These are phyloP conservation scores for Hermodice carunculata DNA, from an alignment of 2,888 invertebrate genomes.

Conservation along the genomic window DNA sequence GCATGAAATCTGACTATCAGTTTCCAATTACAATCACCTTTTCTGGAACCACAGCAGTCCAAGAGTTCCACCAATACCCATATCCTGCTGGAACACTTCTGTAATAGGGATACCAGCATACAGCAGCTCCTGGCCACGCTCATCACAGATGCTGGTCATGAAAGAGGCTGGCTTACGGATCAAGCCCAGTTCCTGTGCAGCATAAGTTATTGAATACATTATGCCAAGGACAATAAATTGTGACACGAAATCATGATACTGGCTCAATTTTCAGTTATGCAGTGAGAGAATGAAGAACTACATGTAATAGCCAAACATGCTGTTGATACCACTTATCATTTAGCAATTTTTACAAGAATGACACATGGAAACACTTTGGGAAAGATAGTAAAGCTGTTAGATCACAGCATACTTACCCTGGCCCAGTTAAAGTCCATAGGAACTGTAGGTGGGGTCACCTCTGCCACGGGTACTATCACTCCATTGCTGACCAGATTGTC, in stretches of 20 bases:
- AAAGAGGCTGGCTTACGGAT: constrained; percentile 99
- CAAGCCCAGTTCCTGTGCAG: constrained; percentile 87
- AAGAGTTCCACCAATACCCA: constrained; percentile 98
- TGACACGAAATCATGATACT: no score
- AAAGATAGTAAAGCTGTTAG: background rate
- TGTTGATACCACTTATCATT: no score
- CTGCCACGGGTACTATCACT: constrained; percentile 87
- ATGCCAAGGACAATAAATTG: no score
- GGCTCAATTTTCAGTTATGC: no score
- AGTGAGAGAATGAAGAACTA: no score
- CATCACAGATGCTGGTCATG: constrained; percentile 99
- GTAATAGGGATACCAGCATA: constrained; percentile 93
- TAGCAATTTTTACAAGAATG: no score
- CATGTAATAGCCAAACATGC: no score
- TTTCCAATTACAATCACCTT: no score
- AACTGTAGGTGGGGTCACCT: constrained; percentile 98
- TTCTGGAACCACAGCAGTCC: constrained; percentile 99
- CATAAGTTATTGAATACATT: no score
- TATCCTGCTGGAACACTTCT: constrained; percentile 89
- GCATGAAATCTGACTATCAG: no score
- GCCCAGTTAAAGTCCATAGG: constrained; percentile 99
- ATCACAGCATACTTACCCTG: constrained; percentile 73
- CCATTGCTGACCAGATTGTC: constrained; percentile 82
- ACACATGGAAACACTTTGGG: no score
- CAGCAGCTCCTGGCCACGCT: constrained; percentile 94